These are phyloP conservation scores for Volucella zonaria DNA, from an alignment of 2,888 invertebrate species.

Conservation along the genomic window DNA sequence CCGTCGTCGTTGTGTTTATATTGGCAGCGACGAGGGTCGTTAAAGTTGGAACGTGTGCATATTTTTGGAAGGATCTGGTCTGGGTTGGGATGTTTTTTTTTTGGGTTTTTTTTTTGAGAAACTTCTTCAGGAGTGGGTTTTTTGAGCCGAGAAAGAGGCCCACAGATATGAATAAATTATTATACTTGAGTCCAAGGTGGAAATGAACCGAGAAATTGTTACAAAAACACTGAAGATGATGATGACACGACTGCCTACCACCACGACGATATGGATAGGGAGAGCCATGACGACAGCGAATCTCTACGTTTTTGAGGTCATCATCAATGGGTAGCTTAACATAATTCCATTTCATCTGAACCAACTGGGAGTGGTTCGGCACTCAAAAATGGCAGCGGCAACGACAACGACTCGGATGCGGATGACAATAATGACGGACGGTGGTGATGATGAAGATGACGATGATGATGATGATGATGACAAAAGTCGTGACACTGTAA, in stretches of 20 bases:
- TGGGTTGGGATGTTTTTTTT: not conserved
- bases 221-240: conserved; percentile 20
- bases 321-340: conserved; percentile 70
- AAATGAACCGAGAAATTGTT: conserved; percentile 46
- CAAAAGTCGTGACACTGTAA: conserved; percentile 74
- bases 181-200: conserved; percentile 64
- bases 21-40: conserved; percentile 36
- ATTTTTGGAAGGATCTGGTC: conserved; percentile 34
- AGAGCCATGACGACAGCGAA: conserved; percentile 19
- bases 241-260: not conserved
- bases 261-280: conserved; percentile 12
- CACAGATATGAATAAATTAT: conserved; percentile 31
- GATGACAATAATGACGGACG: conserved; percentile 18
- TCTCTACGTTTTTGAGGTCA: conserved; percentile 72
- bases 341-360: conserved; percentile 71
- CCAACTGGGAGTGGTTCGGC: conserved; percentile 69
- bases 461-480: conserved; percentile 67
- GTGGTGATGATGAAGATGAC: conserved; percentile 33
- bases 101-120: too few species aligned
- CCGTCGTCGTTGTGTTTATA: conserved; percentile 41
- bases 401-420: conserved; percentile 19
- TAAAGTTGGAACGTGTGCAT: conserved; percentile 30
- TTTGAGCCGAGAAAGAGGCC: conserved; percentile 23
- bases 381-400: not conserved
- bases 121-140: conserved; percentile 25